Evolutionary conservation across 1,140 invertebrate species (phyloP).

Genomic region (Drosophila insularis): DNA sequence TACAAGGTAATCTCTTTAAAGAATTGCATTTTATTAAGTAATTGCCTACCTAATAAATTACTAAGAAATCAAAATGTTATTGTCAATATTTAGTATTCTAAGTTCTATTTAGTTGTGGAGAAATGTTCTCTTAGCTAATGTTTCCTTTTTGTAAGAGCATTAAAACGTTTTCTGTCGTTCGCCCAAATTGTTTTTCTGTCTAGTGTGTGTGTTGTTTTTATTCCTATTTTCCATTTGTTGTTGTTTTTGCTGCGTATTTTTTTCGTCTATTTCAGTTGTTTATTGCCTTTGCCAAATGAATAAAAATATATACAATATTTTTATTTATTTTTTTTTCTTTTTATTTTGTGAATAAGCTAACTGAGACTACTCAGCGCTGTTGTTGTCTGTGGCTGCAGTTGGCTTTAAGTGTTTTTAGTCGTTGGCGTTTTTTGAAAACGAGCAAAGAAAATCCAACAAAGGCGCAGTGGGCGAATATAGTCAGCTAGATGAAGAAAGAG

Average conservation of each 20-base stretch:
- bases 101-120: no score
- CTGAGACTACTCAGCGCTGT: constrained; percentile 3
- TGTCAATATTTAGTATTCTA: no score
- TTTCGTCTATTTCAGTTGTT: constrained; percentile 54
- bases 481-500: constrained; percentile 40
- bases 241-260: constrained; percentile 27
- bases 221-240: constrained; percentile 15
- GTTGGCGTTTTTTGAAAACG: constrained; percentile 52
- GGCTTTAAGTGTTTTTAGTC: constrained; percentile 60
- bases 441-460: constrained; percentile 45
- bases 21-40: no score
- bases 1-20: no score
- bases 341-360: constrained; percentile 55
- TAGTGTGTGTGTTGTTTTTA: constrained; percentile 31
- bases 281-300: constrained; percentile 77
- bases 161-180: constrained; percentile 50
- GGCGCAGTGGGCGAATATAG: constrained; percentile 56
- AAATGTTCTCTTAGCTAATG: no score
- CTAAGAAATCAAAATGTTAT: no score
- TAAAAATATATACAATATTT: constrained; percentile 79
- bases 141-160: constrained; percentile 23
- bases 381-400: constrained; percentile 36
- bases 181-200: constrained; percentile 54
- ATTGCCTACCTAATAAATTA: no score
- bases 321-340: constrained; percentile 12